phyloP scores from a whole-genome alignment of 2,113 vertebrate species.

The Misgurnus mizolepis region DNA sequence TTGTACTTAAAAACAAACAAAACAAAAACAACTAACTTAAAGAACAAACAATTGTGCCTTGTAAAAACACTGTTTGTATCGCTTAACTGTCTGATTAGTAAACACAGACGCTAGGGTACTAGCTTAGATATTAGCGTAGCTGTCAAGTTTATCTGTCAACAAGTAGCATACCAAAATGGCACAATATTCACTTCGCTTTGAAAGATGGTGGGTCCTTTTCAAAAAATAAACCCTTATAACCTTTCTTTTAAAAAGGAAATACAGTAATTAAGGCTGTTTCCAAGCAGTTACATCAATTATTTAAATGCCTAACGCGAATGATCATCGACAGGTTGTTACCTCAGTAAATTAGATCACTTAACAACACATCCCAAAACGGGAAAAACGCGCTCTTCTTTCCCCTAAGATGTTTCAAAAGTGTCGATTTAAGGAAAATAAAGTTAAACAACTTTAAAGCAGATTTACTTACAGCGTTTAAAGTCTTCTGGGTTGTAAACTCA shows the following conservation, averaged over 20 bases:
- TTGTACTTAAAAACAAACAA: not conserved
- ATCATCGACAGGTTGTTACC: constrained; percentile 27
- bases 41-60: not conserved
- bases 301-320: constrained; percentile 17
- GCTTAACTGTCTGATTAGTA: not conserved
- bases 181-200: not conserved
- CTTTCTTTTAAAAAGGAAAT: not conserved
- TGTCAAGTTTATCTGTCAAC: constrained; percentile 3
- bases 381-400: not conserved
- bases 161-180: not conserved
- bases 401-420: too few relatives aligned
- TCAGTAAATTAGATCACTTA: not conserved
- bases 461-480: constrained; percentile 29
- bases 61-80: not conserved
- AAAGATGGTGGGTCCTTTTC: not conserved
- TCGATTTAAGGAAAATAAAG: not conserved
- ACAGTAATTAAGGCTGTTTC: too few relatives aligned
- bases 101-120: not conserved
- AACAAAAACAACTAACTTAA: too few relatives aligned
- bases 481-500: not conserved
- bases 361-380: not conserved
- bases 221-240: not conserved
- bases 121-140: not conserved
- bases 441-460: not conserved
- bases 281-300: not conserved